phyloP scores from a whole-genome alignment of 2,888 invertebrate species.

The Caenorhabditis drosophilae region DNA sequence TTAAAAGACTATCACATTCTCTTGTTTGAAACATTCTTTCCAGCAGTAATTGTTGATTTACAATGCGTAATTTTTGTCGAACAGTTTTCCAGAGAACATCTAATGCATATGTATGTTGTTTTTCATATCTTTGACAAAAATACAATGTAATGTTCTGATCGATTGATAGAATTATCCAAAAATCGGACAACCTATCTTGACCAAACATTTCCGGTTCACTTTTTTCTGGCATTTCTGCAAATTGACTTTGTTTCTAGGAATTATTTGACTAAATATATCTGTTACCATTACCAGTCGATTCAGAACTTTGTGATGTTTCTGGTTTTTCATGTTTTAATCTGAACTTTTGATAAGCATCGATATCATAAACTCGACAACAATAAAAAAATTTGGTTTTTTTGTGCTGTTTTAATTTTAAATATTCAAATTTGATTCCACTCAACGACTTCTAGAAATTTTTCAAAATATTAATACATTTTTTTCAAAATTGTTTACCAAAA shows the following conservation, averaged over 20 bases:
- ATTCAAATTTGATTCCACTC: neutral
- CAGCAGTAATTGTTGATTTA: constrained; percentile 54
- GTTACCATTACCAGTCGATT: no score
- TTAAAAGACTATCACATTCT: constrained; percentile 31
- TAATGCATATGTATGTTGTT: constrained; percentile 17
- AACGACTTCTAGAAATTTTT: neutral
- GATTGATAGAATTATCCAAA: constrained; percentile 60
- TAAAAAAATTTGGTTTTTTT: constrained; percentile 10
- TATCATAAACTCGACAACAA: constrained; percentile 12
- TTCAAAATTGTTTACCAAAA: constrained; percentile 1
- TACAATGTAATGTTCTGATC: constrained; percentile 25
- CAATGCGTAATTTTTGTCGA: constrained; percentile 27
- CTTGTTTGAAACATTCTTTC: constrained; percentile 47
- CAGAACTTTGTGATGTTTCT: no score
- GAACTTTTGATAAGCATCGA: neutral
- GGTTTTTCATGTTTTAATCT: neutral
- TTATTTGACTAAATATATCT: no score
- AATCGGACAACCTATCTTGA: constrained; percentile 40
- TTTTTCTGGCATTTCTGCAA: no score
- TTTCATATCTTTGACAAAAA: constrained; percentile 45
- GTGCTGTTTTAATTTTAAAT: constrained; percentile 5
- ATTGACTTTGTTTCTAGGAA: no score
- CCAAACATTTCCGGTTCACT: neutral
- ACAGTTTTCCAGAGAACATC: constrained; percentile 20
- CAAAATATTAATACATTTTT: neutral